Evolutionary conservation across 2,797 vertebrate genomes (phyloP).

Genomic region (Emys orbicularis): DNA sequence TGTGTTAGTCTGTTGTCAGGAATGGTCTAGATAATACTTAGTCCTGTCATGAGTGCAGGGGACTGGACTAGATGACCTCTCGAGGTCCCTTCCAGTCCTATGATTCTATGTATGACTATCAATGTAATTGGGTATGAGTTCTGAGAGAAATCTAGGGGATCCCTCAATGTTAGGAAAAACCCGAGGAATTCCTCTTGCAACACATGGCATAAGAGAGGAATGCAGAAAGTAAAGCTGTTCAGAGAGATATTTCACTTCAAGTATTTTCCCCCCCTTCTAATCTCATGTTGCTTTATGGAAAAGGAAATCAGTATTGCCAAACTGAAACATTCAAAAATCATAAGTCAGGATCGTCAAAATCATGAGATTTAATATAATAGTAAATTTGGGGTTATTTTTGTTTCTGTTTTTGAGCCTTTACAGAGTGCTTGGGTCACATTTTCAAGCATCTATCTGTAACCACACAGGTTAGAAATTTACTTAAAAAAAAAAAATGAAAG

Average conservation of each 20-base stretch:
- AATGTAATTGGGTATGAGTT: slow-evolving; percentile 50
- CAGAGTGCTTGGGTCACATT: not conserved
- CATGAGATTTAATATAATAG: not conserved
- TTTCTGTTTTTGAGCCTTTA: not conserved
- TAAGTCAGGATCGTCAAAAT: not conserved
- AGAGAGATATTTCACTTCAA: not conserved
- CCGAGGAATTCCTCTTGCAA: slow-evolving; percentile 50
- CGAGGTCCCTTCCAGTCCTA: too few species aligned
- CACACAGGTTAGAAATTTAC: not conserved
- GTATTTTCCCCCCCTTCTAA: not conserved
- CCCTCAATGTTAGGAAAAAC: slow-evolving; percentile 34
- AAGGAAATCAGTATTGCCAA: slow-evolving; percentile 5
- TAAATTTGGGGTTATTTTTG: not conserved
- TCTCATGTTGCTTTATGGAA: not conserved
- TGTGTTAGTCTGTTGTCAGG: not conserved
- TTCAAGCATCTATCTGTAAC: not conserved
- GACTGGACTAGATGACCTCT: too few species aligned
- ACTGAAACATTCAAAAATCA: not conserved
- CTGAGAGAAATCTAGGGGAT: slow-evolving; percentile 31
- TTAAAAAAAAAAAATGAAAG: not conserved
- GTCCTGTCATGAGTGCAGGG: too few species aligned
- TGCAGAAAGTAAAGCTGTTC: slow-evolving; percentile 37
- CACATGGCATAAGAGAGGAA: slow-evolving; percentile 45
- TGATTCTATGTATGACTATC: slow-evolving; percentile 31
- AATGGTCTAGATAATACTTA: too few species aligned